These are phyloP conservation scores for Pharmacophagus antenor DNA, from an alignment of 2,888 invertebrate genomes.

Conservation along the genomic window DNA sequence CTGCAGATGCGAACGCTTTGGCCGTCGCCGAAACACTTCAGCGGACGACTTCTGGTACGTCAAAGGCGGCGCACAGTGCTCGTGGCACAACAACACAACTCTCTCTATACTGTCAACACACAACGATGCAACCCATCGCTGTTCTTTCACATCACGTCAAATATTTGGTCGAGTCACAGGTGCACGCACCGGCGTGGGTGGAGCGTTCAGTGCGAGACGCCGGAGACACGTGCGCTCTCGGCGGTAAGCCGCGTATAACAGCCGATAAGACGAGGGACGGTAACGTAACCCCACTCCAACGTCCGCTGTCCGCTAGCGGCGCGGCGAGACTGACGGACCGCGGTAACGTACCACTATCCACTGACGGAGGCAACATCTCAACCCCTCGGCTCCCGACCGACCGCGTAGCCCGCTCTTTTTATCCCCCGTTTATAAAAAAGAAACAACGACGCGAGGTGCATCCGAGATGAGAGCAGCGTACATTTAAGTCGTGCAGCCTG, in stretches of 20 bases:
- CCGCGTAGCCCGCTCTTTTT: slow-evolving; percentile 42
- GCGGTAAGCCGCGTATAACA: slow-evolving; percentile 71
- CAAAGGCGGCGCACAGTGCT: slow-evolving; percentile 52
- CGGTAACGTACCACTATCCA: slow-evolving; percentile 40
- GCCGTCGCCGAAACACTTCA: slow-evolving; percentile 70
- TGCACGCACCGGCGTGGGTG: slow-evolving; percentile 58
- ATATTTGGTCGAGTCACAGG: slow-evolving; percentile 73
- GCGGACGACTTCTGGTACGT: slow-evolving; percentile 50
- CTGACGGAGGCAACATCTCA: slow-evolving; percentile 51
- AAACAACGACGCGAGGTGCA: slow-evolving; percentile 42
- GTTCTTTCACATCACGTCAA: slow-evolving; percentile 73
- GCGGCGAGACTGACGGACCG: slow-evolving; percentile 68
- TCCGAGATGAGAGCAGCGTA: slow-evolving; percentile 44
- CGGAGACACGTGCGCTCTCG: slow-evolving; percentile 71
- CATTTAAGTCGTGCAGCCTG: slow-evolving; percentile 51
- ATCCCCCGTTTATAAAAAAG: slow-evolving; percentile 44
- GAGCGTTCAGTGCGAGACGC: slow-evolving; percentile 52
- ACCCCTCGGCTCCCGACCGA: slow-evolving; percentile 51
- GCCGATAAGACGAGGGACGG: slow-evolving; percentile 51
- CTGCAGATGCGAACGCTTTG: slow-evolving; percentile 64
- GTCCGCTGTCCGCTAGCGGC: slow-evolving; percentile 68
- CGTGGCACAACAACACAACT: slow-evolving; percentile 57
- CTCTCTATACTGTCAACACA: slow-evolving; percentile 41
- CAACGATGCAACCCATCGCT: slow-evolving; percentile 54
- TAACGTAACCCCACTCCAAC: slow-evolving; percentile 45